phyloP scores from a whole-genome alignment of 1,140 invertebrate genomes.

The Lepidurus apus region DNA sequence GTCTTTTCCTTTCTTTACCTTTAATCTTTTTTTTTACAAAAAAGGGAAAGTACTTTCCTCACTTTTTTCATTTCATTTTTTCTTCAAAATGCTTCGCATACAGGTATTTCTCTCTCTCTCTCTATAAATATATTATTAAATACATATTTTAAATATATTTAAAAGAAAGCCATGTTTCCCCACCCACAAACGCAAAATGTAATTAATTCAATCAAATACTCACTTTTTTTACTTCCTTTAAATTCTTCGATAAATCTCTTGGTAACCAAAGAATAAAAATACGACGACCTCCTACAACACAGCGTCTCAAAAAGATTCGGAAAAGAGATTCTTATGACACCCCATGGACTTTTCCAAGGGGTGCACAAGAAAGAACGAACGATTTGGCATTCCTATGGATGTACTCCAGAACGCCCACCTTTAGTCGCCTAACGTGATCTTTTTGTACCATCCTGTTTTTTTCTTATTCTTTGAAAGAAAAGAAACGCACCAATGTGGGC shows the following conservation, averaged over 20 bases:
- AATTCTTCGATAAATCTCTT: neutral
- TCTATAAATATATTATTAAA: too few relatives aligned
- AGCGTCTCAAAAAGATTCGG: neutral
- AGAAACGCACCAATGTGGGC: neutral
- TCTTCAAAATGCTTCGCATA: neutral
- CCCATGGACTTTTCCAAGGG: conserved; percentile 2
- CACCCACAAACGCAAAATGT: neutral
- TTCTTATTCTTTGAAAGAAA: neutral
- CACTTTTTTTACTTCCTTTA: neutral
- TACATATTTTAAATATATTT: too few relatives aligned
- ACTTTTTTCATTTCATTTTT: neutral
- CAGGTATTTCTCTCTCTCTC: too few relatives aligned
- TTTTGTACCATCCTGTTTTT: neutral
- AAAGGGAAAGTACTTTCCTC: neutral
- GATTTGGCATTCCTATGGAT: conserved; percentile 6
- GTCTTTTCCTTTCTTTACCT: neutral
- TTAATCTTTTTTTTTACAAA: neutral
- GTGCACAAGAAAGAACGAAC: conserved; percentile 8
- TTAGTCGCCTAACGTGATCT: neutral
- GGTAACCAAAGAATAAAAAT: neutral
- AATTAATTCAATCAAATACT: neutral
- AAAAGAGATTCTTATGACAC: neutral
- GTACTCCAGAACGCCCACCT: conserved; percentile 16
- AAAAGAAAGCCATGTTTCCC: too few relatives aligned
- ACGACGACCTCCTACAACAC: neutral